Conservation (phyloP, 2,888 invertebrate genomes). For the Balanococcus diminutus region DNA sequence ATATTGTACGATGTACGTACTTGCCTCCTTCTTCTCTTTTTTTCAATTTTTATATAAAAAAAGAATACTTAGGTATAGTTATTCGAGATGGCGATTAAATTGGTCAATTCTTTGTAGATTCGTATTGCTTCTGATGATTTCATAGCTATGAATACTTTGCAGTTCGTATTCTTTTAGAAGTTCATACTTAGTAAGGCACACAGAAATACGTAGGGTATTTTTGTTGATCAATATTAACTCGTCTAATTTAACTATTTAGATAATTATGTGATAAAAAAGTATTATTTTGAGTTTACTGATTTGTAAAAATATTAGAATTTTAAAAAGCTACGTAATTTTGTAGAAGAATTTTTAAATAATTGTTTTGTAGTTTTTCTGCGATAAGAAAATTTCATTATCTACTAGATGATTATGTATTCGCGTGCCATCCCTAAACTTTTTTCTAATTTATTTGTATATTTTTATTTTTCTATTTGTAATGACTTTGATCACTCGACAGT, state of each 20-base stretch:
- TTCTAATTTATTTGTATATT: conserved; percentile 34
- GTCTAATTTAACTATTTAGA: background rate
- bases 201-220: background rate
- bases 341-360: background rate
- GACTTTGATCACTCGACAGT: conserved; percentile 12
- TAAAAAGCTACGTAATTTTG: background rate
- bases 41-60: background rate
- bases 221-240: background rate
- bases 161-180: no score
- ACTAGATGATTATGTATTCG: background rate
- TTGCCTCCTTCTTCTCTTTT: background rate
- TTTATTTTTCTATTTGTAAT: conserved; percentile 26
- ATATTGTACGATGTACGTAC: background rate
- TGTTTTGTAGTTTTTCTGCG: background rate
- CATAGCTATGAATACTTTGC: background rate
- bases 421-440: conserved; percentile 24
- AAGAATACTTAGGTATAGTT: no score
- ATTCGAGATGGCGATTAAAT: no score
- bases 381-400: background rate
- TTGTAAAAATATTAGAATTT: background rate
- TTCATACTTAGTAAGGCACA: background rate
- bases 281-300: conserved; percentile 9
- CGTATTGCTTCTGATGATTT: no score
- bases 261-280: conserved; percentile 18
- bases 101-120: no score